Evolutionary conservation across 1,140 invertebrate species (phyloP).

Genomic region (Drosophila chauvacae): DNA sequence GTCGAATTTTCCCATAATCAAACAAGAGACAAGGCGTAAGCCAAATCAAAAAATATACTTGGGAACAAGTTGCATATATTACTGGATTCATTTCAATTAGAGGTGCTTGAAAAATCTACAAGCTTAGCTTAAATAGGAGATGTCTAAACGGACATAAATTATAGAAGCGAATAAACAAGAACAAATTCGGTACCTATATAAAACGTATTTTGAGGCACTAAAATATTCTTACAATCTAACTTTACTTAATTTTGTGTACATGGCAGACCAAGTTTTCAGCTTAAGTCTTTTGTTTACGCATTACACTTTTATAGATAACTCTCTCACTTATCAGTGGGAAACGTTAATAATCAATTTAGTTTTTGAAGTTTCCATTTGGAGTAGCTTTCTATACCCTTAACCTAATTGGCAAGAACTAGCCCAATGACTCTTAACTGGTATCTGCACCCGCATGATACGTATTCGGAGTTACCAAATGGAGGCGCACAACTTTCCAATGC

Average conservation of each 20-base stretch:
- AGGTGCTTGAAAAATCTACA: background rate
- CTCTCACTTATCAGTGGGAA: no score
- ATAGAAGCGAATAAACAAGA: background rate
- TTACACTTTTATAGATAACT: background rate
- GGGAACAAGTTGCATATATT: background rate
- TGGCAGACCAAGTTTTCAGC: background rate
- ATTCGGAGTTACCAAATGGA: background rate
- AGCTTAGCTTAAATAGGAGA: background rate
- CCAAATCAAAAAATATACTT: background rate
- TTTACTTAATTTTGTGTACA: no score
- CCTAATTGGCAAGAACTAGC: background rate
- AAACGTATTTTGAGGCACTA: background rate
- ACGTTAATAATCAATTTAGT: background rate
- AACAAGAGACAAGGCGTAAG: slow-evolving; percentile 8
- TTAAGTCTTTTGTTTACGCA: background rate
- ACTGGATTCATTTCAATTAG: background rate
- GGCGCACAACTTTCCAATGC: slow-evolving; percentile 24
- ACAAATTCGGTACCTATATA: no score
- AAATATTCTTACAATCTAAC: background rate
- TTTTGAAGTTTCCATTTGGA: background rate
- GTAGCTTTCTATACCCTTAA: background rate
- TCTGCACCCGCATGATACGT: slow-evolving; percentile 1
- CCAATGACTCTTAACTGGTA: background rate
- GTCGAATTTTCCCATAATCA: slow-evolving; percentile 6
- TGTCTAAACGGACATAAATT: no score